Conservation (phyloP, 2,888 invertebrate genomes). For the Crematogaster levior region DNA sequence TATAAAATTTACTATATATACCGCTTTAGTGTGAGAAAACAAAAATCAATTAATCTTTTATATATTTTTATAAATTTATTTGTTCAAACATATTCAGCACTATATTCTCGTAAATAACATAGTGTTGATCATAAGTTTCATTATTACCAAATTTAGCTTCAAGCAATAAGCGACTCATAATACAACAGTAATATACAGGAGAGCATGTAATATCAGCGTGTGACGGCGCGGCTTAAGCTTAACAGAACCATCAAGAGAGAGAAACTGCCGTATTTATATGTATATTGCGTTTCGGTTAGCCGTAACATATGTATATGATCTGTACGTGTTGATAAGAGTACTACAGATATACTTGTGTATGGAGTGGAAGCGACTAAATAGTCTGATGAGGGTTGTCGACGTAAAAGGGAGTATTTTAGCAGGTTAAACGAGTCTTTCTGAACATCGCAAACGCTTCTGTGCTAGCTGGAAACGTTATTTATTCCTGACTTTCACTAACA, state of each 20-base stretch:
- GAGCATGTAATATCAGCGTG: slow-evolving; percentile 18
- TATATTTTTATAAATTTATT: neutral
- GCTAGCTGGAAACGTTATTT: slow-evolving; percentile 64
- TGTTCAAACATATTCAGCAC: neutral
- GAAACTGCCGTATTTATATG: slow-evolving; percentile 28
- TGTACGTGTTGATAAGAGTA: slow-evolving; percentile 55
- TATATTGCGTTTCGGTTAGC: slow-evolving; percentile 30
- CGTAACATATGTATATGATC: slow-evolving; percentile 27
- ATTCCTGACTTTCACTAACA: slow-evolving; percentile 67
- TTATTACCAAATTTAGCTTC: neutral
- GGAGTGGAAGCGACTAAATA: slow-evolving; percentile 33
- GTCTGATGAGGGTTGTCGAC: slow-evolving; percentile 28
- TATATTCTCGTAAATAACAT: slow-evolving; percentile 11
- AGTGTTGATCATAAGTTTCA: neutral
- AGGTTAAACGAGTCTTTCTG: slow-evolving; percentile 44
- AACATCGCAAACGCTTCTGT: slow-evolving; percentile 20
- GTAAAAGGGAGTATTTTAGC: slow-evolving; percentile 66
- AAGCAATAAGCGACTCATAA: slow-evolving; percentile 21
- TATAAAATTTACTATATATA: slow-evolving; percentile 12
- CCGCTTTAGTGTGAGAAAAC: slow-evolving; percentile 16
- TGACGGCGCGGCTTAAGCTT: slow-evolving; percentile 20
- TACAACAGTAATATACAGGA: neutral
- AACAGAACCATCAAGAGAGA: slow-evolving; percentile 17
- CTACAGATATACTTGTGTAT: slow-evolving; percentile 13
- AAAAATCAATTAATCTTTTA: slow-evolving; percentile 3